Evolutionary conservation across 2,113 vertebrate genomes (phyloP).

Genomic region (Caranx ignobilis): DNA sequence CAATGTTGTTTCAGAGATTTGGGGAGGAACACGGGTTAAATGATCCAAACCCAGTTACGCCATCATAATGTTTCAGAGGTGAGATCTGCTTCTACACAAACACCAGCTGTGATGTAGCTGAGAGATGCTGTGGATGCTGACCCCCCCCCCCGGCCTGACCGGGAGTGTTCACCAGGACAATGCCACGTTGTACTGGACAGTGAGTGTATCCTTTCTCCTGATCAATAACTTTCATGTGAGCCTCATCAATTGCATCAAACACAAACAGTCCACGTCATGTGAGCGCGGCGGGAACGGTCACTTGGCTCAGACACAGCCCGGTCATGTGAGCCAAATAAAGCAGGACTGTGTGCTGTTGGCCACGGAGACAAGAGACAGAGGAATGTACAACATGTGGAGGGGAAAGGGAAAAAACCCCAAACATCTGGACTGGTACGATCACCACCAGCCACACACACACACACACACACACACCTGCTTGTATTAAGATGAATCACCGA

Average conservation of each 20-base stretch:
- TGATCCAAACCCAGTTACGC: background rate
- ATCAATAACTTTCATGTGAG: conserved; percentile 52
- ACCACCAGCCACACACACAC: background rate
- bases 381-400: background rate
- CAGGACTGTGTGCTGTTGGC: conserved; percentile 3
- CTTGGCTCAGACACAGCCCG: background rate
- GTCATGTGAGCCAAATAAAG: conserved; percentile 46
- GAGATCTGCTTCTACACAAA: no score
- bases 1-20: no score
- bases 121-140: background rate
- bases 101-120: no score
- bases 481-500: no score
- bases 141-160: no score
- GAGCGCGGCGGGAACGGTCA: background rate
- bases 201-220: background rate
- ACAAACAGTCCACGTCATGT: conserved; percentile 12
- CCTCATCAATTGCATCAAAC: conserved; percentile 27
- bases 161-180: background rate
- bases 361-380: background rate
- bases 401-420: background rate
- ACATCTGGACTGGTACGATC: background rate
- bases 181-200: background rate
- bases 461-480: no score
- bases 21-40: no score
- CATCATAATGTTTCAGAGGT: background rate